phyloP scores from a whole-genome alignment of 2,113 vertebrate genomes.

The Etheostoma cragini region DNA sequence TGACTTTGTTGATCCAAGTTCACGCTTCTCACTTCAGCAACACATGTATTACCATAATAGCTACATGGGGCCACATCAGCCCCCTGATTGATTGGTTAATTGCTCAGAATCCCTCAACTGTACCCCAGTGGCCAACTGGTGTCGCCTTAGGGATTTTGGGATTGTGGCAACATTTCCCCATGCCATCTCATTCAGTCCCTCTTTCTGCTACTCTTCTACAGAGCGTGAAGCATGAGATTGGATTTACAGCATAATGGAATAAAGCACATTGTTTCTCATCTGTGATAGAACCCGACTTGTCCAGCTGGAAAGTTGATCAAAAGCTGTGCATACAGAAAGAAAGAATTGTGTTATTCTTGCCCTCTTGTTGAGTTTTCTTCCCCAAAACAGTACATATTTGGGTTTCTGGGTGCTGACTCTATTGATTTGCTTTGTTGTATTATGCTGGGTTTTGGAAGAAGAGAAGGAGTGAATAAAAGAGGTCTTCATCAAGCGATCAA shows the following conservation, averaged over 20 bases:
- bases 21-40: slow-evolving; percentile 36
- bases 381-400: slow-evolving; percentile 14
- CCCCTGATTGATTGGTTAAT: slow-evolving; percentile 76
- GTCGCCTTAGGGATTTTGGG: slow-evolving; percentile 66
- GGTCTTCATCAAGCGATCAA: slow-evolving; percentile 58
- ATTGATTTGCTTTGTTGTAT: slow-evolving; percentile 48
- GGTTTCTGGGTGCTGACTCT: slow-evolving; percentile 18
- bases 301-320: slow-evolving; percentile 73
- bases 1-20: slow-evolving; percentile 19
- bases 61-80: slow-evolving; percentile 58
- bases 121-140: slow-evolving; percentile 52
- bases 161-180: slow-evolving; percentile 76
- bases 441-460: not conserved
- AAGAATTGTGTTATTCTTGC: slow-evolving; percentile 19
- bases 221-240: slow-evolving; percentile 83
- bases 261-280: slow-evolving; percentile 79
- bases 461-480: slow-evolving; percentile 44
- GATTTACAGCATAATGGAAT: slow-evolving; percentile 83
- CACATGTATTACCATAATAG: slow-evolving; percentile 50
- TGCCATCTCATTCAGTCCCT: slow-evolving; percentile 57
- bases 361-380: slow-evolving; percentile 28
- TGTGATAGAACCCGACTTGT: slow-evolving; percentile 55
- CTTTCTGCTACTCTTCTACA: slow-evolving; percentile 60
- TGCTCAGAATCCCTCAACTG: slow-evolving; percentile 63
- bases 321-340: slow-evolving; percentile 44